Evolutionary conservation across 2,888 invertebrate genomes (phyloP).

Genomic region (Eupithecia abbreviata): DNA sequence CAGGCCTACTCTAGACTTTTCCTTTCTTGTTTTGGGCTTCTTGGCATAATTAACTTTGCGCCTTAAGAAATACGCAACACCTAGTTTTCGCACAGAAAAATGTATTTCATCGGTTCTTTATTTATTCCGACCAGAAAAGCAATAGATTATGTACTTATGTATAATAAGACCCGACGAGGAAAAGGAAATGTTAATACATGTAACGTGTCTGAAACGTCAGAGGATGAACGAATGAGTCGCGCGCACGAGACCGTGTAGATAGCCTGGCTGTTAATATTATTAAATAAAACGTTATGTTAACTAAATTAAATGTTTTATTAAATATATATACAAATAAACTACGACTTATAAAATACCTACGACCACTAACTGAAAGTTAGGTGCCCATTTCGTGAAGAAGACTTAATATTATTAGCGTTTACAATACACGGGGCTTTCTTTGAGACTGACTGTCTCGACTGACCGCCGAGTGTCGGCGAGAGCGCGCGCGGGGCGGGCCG

Average conservation of each 20-base stretch:
- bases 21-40: too few species aligned
- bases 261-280: constrained; percentile 66
- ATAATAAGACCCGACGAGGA: background rate
- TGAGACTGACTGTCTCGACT: too few species aligned
- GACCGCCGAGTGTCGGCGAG: too few species aligned
- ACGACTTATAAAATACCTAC: background rate
- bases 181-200: background rate
- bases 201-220: background rate
- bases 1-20: too few species aligned
- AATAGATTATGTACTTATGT: background rate
- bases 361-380: background rate
- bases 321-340: background rate
- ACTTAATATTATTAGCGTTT: too few species aligned
- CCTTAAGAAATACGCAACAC: too few species aligned
- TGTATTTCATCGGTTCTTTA: background rate
- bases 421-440: too few species aligned
- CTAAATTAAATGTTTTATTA: constrained; percentile 44
- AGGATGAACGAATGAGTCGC: too few species aligned
- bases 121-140: background rate
- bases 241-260: constrained; percentile 21
- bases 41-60: too few species aligned
- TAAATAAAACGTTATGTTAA: constrained; percentile 56
- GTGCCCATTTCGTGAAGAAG: too few species aligned
- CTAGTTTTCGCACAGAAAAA: background rate
- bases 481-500: too few species aligned